A percentile compares a stretch with the other conserved stretches of the same genome.
Conservation (phyloP, 2,797 vertebrate genomes). For the Lepilemur septentrionalis region DNA sequence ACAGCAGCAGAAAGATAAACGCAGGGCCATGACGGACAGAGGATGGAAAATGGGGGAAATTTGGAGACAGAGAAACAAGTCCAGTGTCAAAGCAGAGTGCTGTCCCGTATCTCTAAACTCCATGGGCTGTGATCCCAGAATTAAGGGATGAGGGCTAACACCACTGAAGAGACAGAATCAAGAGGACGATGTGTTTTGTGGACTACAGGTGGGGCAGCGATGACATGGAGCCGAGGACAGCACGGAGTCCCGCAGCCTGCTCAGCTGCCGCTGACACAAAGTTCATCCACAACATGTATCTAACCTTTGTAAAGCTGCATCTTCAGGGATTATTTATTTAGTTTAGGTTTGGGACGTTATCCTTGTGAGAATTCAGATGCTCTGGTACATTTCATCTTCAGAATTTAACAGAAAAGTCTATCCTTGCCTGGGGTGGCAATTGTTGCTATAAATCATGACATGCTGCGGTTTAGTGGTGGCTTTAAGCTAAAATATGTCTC, state of each 20-base stretch:
- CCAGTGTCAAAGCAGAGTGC: too few relatives aligned
- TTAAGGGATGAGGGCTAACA: not conserved
- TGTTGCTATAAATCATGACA: conserved; percentile 57
- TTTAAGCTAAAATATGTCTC: conserved; percentile 59
- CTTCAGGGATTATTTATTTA: conserved; percentile 49
- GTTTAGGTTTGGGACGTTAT: conserved; percentile 44
- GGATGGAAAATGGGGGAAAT: not conserved
- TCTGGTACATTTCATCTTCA: conserved; percentile 54
- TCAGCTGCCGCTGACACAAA: not conserved
- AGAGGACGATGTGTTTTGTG: not conserved
- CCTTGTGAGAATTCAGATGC: conserved; percentile 50
- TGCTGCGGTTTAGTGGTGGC: conserved; percentile 48
- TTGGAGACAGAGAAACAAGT: not conserved
- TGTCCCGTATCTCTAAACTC: not conserved
- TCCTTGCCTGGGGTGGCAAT: conserved; percentile 67
- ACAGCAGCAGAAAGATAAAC: not conserved
- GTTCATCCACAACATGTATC: not conserved
- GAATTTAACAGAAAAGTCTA: conserved; percentile 66
- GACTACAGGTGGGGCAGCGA: not conserved
- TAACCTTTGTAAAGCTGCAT: conserved; percentile 15
- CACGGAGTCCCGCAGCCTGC: not conserved
- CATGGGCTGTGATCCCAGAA: not conserved
- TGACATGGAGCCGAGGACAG: not conserved
- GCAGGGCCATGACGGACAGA: not conserved
- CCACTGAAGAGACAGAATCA: not conserved